Evolutionary conservation across 2,888 invertebrate species (phyloP).

Genomic region (Euclidia mi): DNA sequence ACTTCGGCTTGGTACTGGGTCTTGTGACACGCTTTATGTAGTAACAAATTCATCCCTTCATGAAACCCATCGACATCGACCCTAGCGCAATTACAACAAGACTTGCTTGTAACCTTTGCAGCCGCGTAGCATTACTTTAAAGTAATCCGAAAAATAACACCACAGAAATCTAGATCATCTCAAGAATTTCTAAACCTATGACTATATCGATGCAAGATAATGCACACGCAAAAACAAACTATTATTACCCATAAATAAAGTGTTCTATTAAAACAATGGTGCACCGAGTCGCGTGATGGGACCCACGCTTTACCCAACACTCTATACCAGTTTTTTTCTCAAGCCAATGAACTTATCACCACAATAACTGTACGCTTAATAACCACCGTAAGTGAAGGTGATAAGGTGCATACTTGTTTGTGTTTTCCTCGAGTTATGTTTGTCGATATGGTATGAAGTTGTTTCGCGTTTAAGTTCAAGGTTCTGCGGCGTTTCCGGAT

Average conservation of each 20-base stretch:
- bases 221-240: conserved; percentile 23
- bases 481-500: conserved; percentile 59
- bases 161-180: too few relatives aligned
- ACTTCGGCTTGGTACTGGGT: too few relatives aligned
- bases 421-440: conserved; percentile 6
- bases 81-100: too few relatives aligned
- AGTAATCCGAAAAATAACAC: too few relatives aligned
- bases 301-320: conserved; percentile 60
- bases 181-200: too few relatives aligned
- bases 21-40: too few relatives aligned
- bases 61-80: too few relatives aligned
- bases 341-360: conserved; percentile 63
- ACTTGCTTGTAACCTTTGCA: too few relatives aligned
- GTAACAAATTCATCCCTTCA: too few relatives aligned
- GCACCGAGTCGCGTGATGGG: conserved; percentile 55
- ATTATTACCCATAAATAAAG: conserved; percentile 38
- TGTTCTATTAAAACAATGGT: conserved; percentile 54
- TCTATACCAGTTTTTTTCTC: conserved; percentile 65
- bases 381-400: not conserved
- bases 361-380: conserved; percentile 7
- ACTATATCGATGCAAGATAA: conserved; percentile 19
- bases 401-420: conserved; percentile 38
- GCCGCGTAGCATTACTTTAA: too few relatives aligned
- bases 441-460: conserved; percentile 44
- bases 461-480: conserved; percentile 69